phyloP scores from a whole-genome alignment of 2,888 invertebrate genomes.

The Lasioglossum leucozonium region DNA sequence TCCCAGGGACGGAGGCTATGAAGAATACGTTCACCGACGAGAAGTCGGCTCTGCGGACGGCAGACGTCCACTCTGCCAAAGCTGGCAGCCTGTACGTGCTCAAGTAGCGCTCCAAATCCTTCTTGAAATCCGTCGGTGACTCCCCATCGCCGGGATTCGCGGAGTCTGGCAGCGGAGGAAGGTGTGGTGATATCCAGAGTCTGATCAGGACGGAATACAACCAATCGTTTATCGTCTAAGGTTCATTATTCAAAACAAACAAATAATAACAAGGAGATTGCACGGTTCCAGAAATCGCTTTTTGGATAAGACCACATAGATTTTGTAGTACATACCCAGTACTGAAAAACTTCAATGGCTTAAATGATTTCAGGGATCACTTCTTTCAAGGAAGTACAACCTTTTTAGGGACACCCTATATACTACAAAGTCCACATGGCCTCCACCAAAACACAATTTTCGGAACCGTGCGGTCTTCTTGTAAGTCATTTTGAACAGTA shows the following conservation, averaged over 20 bases:
- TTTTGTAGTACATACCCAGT: no score
- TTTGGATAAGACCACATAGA: no score
- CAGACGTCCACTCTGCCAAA: slow-evolving; percentile 90
- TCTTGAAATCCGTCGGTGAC: slow-evolving; percentile 93
- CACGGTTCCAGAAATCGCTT: no score
- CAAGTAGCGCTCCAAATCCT: slow-evolving; percentile 91
- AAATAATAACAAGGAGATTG: background rate
- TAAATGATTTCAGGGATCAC: no score
- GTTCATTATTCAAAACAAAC: background rate
- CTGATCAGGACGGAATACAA: slow-evolving; percentile 84
- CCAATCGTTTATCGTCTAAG: slow-evolving; percentile 30
- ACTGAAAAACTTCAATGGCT: no score
- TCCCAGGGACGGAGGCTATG: slow-evolving; percentile 94
- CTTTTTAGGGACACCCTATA: no score
- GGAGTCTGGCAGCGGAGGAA: slow-evolving; percentile 87
- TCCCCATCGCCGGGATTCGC: slow-evolving; percentile 88
- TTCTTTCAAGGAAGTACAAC: no score
- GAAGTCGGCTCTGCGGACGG: slow-evolving; percentile 92
- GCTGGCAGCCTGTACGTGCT: slow-evolving; percentile 89
- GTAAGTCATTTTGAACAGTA: slow-evolving; percentile 26
- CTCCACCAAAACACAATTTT: no score
- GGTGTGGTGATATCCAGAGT: slow-evolving; percentile 94
- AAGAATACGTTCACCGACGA: slow-evolving; percentile 93
- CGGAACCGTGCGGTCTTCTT: background rate
- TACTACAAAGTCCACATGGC: no score